Percentiles rank a stretch among this genome's conserved stretches.
Evolutionary conservation across 2,113 vertebrate species (phyloP).

Genomic region (Vimba vimba): DNA sequence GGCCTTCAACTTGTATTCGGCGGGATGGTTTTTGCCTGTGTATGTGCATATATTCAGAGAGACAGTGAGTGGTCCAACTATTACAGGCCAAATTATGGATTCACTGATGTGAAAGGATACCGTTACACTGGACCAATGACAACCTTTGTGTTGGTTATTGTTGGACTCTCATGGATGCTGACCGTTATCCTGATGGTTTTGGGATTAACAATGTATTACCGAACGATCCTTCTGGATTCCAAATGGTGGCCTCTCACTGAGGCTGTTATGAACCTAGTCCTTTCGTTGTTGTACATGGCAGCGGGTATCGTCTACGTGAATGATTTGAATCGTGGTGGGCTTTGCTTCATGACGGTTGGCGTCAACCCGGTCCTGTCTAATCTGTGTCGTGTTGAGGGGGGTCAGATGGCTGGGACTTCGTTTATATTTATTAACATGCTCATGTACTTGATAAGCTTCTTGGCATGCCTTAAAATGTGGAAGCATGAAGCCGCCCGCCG

Average conservation of each 20-base stretch:
- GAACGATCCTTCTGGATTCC: constrained; percentile 76
- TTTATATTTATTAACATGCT: constrained; percentile 78
- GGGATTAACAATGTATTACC: constrained; percentile 79
- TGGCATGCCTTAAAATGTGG: constrained; percentile 77
- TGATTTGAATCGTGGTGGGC: constrained; percentile 77
- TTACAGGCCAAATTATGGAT: constrained; percentile 65
- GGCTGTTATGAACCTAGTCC: constrained; percentile 71
- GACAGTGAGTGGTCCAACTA: constrained; percentile 78
- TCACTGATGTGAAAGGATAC: constrained; percentile 63
- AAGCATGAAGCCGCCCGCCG: constrained; percentile 63
- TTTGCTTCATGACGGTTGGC: constrained; percentile 76
- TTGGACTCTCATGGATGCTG: constrained; percentile 72
- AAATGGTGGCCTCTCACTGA: constrained; percentile 83
- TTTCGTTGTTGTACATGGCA: constrained; percentile 81
- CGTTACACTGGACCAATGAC: constrained; percentile 79
- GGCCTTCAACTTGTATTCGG: constrained; percentile 80
- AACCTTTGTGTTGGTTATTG: constrained; percentile 75
- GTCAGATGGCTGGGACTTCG: constrained; percentile 78
- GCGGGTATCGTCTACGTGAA: constrained; percentile 78
- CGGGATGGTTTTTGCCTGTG: constrained; percentile 76
- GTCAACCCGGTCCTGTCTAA: constrained; percentile 69
- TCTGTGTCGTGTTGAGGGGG: constrained; percentile 75
- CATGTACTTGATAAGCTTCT: constrained; percentile 72
- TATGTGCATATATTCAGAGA: constrained; percentile 78
- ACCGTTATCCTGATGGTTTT: constrained; percentile 71